phyloP scores from a whole-genome alignment of 2,888 invertebrate genomes.

The Callosobruchus maculatus region DNA sequence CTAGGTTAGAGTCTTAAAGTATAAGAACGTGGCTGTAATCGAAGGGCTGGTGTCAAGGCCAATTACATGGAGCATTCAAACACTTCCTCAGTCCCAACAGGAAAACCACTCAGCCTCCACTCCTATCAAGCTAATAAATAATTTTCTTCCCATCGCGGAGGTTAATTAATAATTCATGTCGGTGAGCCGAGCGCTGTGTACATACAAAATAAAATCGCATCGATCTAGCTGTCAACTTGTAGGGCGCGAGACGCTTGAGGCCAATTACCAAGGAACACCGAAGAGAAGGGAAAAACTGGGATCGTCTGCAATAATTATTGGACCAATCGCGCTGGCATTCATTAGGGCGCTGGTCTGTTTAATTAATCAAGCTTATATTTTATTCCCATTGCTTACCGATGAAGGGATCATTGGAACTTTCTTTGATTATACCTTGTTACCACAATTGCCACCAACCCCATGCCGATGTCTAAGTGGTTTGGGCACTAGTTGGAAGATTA shows the following conservation, averaged over 20 bases:
- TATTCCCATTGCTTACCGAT: no score
- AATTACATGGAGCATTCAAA: not conserved
- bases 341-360: no score
- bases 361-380: no score
- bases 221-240: not conserved
- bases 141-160: not conserved
- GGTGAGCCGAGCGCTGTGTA: not conserved
- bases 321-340: no score
- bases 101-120: not conserved
- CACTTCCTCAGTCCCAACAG: not conserved
- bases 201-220: not conserved
- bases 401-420: no score
- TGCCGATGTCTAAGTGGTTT: no score
- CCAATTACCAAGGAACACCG: not conserved
- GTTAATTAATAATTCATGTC: not conserved
- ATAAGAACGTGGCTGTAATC: no score
- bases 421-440: no score
- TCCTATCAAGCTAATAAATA: not conserved
- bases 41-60: not conserved
- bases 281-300: not conserved
- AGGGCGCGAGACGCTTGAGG: not conserved
- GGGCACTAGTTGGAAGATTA: no score
- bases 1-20: no score
- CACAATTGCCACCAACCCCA: no score
- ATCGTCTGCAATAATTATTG: not conserved